Evolutionary conservation across 2,797 vertebrate species (phyloP), one percentile per base, ranked within the genome.

Genomic region (Echeneis naucrates): DNA sequence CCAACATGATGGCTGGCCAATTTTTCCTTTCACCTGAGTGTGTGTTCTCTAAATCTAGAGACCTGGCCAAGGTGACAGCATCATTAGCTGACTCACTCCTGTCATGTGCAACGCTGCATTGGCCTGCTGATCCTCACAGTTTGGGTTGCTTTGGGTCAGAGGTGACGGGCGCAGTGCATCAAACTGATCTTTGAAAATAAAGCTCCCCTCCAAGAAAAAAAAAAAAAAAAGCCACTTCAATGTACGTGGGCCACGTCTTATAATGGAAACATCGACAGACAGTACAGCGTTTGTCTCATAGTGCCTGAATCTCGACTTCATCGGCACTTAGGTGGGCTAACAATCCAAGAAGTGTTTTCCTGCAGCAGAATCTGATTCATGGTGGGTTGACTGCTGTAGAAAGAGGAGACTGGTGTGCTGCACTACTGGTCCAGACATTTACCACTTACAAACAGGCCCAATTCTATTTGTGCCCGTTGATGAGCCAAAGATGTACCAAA

Each of bases 61-160:
- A 8, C 42, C 4, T n/a, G 5, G 37, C 63, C 47, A 60, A 17
- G 21, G 11, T 24, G 30, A 50, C 21, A 14, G 27, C 53, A 45
- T 69, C 53, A 47, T 77, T 59, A 66, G 24, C 26, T 19, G 56
- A 76, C 55, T 81, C 60, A 70, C 40, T 62, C 52, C 24, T 69
- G 60, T 72, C 62, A 74, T 51, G 58, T 5, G 0, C 23, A 45
- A 65, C 55, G 27, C 75, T 72, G 33, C 51, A n/a, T 65, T 24
- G 2, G 2, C 24, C 54, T 68, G 38, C 27, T 60, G 57, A 77
- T 54, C 52, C 33, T 69, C 2, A 64, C 63, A 40, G 45, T 2
- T 17, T 7, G 60, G 51, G 56, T 26, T 11, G 9, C 8, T 9
- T 30, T 5, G 38, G 42, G 17, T 7, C 21, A 53, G 50, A 70